These are phyloP conservation scores for Eilema caniola DNA, from an alignment of 2,888 invertebrate genomes.

Conservation along the genomic window DNA sequence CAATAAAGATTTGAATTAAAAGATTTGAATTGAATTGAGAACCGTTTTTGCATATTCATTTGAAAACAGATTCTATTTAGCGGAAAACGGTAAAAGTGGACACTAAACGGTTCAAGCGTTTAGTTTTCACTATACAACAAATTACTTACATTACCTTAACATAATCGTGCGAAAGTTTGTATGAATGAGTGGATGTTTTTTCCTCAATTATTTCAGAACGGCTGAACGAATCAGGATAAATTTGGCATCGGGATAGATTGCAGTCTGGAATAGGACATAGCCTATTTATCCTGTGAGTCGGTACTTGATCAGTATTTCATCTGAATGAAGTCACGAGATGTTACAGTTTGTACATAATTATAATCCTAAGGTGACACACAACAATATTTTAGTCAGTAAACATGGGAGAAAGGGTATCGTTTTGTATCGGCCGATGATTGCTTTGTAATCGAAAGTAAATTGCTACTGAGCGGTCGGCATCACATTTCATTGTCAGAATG, in stretches of 20 bases:
- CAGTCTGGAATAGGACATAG: too few relatives aligned
- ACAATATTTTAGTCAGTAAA: background rate
- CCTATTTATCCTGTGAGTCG: background rate
- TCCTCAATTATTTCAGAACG: background rate
- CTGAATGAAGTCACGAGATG: too few relatives aligned
- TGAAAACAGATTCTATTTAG: background rate
- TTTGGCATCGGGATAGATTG: background rate
- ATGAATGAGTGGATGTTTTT: background rate
- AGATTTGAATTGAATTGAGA: too few relatives aligned
- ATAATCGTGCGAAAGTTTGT: background rate
- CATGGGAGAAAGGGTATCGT: slow-evolving; percentile 20
- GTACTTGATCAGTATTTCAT: too few relatives aligned
- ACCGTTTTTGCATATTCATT: background rate
- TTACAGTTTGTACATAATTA: background rate
- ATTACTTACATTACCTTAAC: background rate
- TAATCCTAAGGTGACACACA: background rate
- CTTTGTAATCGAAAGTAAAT: slow-evolving; percentile 83
- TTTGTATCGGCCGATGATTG: slow-evolving; percentile 66
- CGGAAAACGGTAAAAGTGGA: background rate
- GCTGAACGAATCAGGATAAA: background rate
- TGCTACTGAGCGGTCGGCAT: slow-evolving; percentile 64
- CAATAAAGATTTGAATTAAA: too few relatives aligned
- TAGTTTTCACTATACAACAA: background rate
- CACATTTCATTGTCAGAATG: slow-evolving; percentile 31
- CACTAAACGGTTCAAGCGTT: background rate